Evolutionary conservation across 1,140 invertebrate species (phyloP).

Genomic region (Tetranychus urticae): DNA sequence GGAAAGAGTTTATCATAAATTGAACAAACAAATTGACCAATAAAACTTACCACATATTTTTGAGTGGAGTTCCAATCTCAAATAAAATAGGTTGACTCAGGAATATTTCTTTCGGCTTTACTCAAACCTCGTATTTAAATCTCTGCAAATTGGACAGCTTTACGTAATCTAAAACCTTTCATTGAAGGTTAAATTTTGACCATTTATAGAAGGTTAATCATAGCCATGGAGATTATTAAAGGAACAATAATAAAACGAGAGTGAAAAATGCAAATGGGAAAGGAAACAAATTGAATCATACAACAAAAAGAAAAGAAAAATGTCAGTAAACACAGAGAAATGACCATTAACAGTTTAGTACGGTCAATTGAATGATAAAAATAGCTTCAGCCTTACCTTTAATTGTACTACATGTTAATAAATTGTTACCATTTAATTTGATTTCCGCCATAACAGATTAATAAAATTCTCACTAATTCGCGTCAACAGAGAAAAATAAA

Average conservation of each 20-base stretch:
- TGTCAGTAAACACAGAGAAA: too few relatives aligned
- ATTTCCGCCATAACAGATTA: constrained; percentile 5
- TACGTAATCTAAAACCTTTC: constrained; percentile 22
- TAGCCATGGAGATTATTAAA: too few relatives aligned
- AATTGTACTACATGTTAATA: constrained; percentile 12
- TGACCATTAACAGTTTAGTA: too few relatives aligned
- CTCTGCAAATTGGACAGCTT: constrained; percentile 45
- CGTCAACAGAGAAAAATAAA: too few relatives aligned
- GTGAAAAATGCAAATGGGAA: too few relatives aligned
- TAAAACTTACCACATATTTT: constrained; percentile 76
- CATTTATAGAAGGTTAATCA: too few relatives aligned
- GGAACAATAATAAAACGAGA: too few relatives aligned
- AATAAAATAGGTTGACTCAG: constrained; percentile 93
- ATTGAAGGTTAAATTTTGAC: not conserved
- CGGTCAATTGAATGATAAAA: too few relatives aligned
- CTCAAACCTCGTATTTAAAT: constrained; percentile 30
- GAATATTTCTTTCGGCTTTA: constrained; percentile 74
- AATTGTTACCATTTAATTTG: constrained; percentile 15
- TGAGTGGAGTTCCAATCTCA: constrained; percentile 85
- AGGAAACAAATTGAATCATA: too few relatives aligned
- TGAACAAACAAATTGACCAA: constrained; percentile 20
- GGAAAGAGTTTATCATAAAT: not conserved
- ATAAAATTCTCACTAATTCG: too few relatives aligned
- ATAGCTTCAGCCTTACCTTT: constrained; percentile 8
- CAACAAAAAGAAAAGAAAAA: too few relatives aligned